A percentile compares a stretch with the other conserved stretches of the same genome.
Evolutionary conservation across 92 coral and sea anemone genomes (phyloP).

Genomic region (Diadumene lineata): DNA sequence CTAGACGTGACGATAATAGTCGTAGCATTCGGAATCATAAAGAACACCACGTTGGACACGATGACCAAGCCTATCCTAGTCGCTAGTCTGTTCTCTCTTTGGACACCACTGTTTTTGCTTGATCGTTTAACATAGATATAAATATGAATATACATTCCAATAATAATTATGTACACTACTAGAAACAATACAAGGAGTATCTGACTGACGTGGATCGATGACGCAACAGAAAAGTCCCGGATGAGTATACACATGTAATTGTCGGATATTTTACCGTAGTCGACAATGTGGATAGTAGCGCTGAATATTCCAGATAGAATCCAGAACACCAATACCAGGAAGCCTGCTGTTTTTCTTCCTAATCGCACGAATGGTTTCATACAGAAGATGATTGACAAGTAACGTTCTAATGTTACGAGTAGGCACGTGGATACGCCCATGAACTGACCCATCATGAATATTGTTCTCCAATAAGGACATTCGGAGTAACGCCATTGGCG

Average conservation of each 20-base stretch:
- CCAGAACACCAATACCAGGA: conserved; percentile 6
- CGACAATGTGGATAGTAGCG: conserved; percentile 29
- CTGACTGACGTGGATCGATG: conserved; percentile 15
- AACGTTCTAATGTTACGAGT: conserved; percentile 45
- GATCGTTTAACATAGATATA: conserved; percentile 35
- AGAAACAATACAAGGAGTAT: conserved; percentile 17
- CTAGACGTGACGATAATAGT: conserved; percentile 25
- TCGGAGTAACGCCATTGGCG: conserved; percentile 17
- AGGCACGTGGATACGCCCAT: conserved; percentile 37
- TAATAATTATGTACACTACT: conserved; percentile 24
- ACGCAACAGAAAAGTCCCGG: conserved; percentile 9
- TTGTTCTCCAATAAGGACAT: conserved; percentile 35
- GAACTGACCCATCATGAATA: conserved; percentile 36
- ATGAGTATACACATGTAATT: conserved; percentile 51
- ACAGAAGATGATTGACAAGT: conserved; percentile 47
- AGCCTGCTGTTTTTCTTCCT: conserved; percentile 3
- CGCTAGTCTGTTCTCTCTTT: conserved; percentile 46
- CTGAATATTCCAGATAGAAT: conserved; percentile 7
- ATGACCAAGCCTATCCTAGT: conserved; percentile 38
- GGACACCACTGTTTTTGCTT: conserved; percentile 23
- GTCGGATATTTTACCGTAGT: conserved; percentile 21
- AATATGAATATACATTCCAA: conserved; percentile 42
- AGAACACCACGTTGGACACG: conserved; percentile 44
- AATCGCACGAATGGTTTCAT: conserved; percentile 40
- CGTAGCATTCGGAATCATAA: conserved; percentile 37